A percentile compares a stretch with the other conserved stretches of the same genome.
Conservation (phyloP, 2,888 invertebrate genomes). For the Cerastoderma edule region DNA sequence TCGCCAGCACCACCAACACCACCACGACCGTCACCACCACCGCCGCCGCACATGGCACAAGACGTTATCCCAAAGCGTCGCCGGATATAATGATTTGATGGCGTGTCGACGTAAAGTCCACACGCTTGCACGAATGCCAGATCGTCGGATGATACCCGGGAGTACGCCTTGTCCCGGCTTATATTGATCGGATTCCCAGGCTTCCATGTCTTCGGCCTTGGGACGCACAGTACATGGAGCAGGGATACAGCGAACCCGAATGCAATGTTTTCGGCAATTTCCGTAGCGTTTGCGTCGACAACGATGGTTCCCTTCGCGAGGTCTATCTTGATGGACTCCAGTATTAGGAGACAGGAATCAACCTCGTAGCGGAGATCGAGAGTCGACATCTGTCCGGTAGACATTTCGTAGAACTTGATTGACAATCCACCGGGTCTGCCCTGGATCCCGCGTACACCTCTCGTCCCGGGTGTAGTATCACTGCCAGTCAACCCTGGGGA, state of each 20-base stretch:
- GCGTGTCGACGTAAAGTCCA: slow-evolving; percentile 82
- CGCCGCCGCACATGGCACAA: slow-evolving; percentile 68
- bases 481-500: slow-evolving; percentile 1
- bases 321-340: slow-evolving; percentile 69
- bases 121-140: slow-evolving; percentile 84
- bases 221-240: slow-evolving; percentile 85
- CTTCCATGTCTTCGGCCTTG: slow-evolving; percentile 72
- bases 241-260: slow-evolving; percentile 84
- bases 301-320: slow-evolving; percentile 73
- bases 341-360: slow-evolving; percentile 57
- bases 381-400: slow-evolving; percentile 51
- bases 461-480: slow-evolving; percentile 17
- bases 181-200: slow-evolving; percentile 38
- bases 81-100: slow-evolving; percentile 79
- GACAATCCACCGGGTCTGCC: slow-evolving; percentile 79
- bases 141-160: slow-evolving; percentile 75
- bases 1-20: too few relatives aligned
- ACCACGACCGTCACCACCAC: slow-evolving; percentile 8
- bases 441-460: slow-evolving; percentile 70
- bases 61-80: slow-evolving; percentile 59
- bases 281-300: slow-evolving; percentile 62
- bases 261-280: slow-evolving; percentile 84
- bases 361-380: slow-evolving; percentile 65
- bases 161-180: slow-evolving; percentile 35
- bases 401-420: slow-evolving; percentile 71